phyloP scores from a whole-genome alignment of 2,888 invertebrate genomes.

The Yponomeuta evonymella region DNA sequence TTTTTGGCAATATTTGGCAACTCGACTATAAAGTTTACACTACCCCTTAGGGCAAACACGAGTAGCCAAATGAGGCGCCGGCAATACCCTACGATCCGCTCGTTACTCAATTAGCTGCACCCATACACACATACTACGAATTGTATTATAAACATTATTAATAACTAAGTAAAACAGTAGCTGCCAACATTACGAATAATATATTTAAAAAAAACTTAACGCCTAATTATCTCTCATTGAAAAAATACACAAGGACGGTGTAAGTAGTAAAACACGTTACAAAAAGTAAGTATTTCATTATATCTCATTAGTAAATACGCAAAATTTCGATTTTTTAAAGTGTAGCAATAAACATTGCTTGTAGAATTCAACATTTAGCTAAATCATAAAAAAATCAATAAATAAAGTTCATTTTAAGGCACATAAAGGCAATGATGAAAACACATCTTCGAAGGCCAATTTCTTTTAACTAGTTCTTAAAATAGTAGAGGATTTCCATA shows the following conservation, averaged over 20 bases:
- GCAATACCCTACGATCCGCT: background rate
- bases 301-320: constrained; percentile 34
- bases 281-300: constrained; percentile 60
- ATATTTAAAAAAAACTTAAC: constrained; percentile 49
- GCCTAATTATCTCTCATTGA: constrained; percentile 57
- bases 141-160: constrained; percentile 34
- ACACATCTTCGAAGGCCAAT: constrained; percentile 15
- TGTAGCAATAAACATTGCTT: constrained; percentile 51
- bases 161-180: constrained; percentile 43
- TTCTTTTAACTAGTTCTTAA: constrained; percentile 19
- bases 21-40: too few species aligned
- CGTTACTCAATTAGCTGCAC: constrained; percentile 51
- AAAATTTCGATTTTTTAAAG: constrained; percentile 51
- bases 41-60: too few species aligned
- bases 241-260: constrained; percentile 75
- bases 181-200: constrained; percentile 59
- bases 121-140: constrained; percentile 40
- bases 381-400: constrained; percentile 61
- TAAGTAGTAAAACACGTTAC: constrained; percentile 66
- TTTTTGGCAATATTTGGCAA: too few species aligned
- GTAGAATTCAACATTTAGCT: constrained; percentile 49
- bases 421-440: constrained; percentile 69
- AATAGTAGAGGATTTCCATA: constrained; percentile 53
- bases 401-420: constrained; percentile 64
- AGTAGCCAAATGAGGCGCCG: too few species aligned